Conservation (phyloP, 2,797 vertebrate species). For the Synaphobranchus kaupii region DNA sequence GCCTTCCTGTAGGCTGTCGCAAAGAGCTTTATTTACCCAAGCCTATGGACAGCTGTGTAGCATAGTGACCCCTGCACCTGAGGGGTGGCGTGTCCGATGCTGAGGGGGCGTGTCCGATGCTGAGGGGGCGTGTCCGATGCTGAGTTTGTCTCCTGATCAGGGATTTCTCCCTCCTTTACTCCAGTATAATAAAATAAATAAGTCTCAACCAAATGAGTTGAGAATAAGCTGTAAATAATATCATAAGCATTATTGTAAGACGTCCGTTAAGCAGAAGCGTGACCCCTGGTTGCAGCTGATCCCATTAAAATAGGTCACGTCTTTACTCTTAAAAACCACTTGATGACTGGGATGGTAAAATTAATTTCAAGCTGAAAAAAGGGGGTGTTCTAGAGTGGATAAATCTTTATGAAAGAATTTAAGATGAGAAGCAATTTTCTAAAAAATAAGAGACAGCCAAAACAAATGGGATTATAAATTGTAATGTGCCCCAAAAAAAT, state of each 20-base stretch:
- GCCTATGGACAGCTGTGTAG: background rate
- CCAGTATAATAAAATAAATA: background rate
- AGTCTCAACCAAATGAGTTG: background rate
- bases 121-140: too few species aligned
- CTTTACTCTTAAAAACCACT: background rate
- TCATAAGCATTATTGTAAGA: background rate
- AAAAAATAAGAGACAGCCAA: too few species aligned
- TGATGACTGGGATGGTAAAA: too few species aligned
- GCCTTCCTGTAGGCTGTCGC: background rate
- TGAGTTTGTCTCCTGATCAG: background rate
- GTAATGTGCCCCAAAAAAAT: too few species aligned
- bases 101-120: background rate
- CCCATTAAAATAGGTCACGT: too few species aligned
- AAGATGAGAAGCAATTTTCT: too few species aligned
- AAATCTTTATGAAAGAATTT: too few species aligned
- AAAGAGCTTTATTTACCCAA: background rate
- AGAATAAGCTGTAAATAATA: background rate
- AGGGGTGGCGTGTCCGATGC: background rate
- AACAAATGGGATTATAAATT: too few species aligned
- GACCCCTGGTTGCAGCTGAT: background rate
- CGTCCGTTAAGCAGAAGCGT: background rate
- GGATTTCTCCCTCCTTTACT: background rate
- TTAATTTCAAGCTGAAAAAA: too few species aligned
- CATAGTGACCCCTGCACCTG: background rate
- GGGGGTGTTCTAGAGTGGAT: too few species aligned